Evolutionary conservation across 2,888 invertebrate species (phyloP).

Genomic region (Bombylius discolor): DNA sequence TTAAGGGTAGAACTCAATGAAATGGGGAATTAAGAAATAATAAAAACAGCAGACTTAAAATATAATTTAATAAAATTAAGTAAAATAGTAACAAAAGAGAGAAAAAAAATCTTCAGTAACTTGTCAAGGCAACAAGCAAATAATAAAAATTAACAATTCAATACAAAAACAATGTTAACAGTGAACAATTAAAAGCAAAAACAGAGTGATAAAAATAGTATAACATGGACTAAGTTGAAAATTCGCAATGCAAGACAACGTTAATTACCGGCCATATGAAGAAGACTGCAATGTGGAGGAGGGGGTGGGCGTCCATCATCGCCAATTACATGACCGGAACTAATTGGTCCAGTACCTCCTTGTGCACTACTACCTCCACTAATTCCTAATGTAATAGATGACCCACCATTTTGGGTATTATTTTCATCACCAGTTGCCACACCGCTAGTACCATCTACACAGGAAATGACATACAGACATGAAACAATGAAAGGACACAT

Average conservation of each 20-base stretch:
- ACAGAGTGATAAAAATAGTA: slow-evolving; percentile 13
- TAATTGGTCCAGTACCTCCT: neutral
- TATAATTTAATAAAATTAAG: too few relatives aligned
- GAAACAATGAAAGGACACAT: neutral
- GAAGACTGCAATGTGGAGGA: slow-evolving; percentile 55
- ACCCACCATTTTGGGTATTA: slow-evolving; percentile 10
- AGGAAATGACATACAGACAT: neutral
- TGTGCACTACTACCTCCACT: slow-evolving; percentile 12
- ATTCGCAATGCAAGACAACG: slow-evolving; percentile 1
- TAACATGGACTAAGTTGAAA: slow-evolving; percentile 1
- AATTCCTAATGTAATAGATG: slow-evolving; percentile 6
- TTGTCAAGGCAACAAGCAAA: too few relatives aligned
- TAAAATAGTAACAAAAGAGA: too few relatives aligned
- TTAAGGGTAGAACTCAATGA: too few relatives aligned
- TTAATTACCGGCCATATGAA: slow-evolving; percentile 67
- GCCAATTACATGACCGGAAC: slow-evolving; percentile 21
- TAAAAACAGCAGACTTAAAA: too few relatives aligned
- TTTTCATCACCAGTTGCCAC: slow-evolving; percentile 10
- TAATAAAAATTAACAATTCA: neutral
- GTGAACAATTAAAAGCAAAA: slow-evolving; percentile 8
- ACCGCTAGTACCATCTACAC: slow-evolving; percentile 14
- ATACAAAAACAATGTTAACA: slow-evolving; percentile 8
- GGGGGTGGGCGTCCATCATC: slow-evolving; percentile 58
- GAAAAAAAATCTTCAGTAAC: too few relatives aligned
- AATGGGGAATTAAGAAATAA: too few relatives aligned